Base-by-base conservation (phyloP, 2,113 vertebrate genomes). In the Myodes glareolus region DNA sequence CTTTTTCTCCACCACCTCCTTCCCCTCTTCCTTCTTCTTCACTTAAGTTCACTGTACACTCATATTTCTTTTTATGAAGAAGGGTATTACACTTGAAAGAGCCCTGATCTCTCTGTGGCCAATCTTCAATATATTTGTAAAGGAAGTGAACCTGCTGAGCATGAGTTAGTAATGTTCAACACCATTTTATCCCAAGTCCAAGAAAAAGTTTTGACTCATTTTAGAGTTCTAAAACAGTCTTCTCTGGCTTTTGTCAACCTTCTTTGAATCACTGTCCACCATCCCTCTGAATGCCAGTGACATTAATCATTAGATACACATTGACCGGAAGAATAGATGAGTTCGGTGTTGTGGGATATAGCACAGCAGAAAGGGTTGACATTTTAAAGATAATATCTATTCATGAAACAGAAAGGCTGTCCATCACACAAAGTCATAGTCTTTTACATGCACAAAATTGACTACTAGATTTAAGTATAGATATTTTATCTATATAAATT, bases 91-190 rank as follows among this genome's bases (percentile, higher is more conserved):
- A 95, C 31, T 88, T 97, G 96, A 98, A 87, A 97, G 86, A 97
- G 36, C n/a, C 92, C 47, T 76, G 91, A 80, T 97, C 97, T 94
- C 91, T 92, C 93, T 94, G 55, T 65, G 96, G 93, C 73, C 96
- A 98, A 45, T 17, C 95, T 98, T 98, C 97, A 97, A 93, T 98
- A 98, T 98, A 98, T 97, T 98, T 98, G 95, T 92, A 98, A 98
- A 98, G 95, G 68, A 55, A 98, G 39, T 94, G 94, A 97, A 88
- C 47, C 97, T 96, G 91, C 82, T 88, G 65, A 97, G 97, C 98
- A 97, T 94, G 94, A 94, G 97, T 93, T 97, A 98, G 93, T 89
- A 98, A 96, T 47, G 92, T 97, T 95, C 84, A 98, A 97, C 91
- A 96, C 88, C 97, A 97, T 97, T 98, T 95, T 94, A 98, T 47